These are phyloP conservation scores for Samia ricini DNA, from an alignment of 1,140 invertebrate genomes.

Conservation along the genomic window DNA sequence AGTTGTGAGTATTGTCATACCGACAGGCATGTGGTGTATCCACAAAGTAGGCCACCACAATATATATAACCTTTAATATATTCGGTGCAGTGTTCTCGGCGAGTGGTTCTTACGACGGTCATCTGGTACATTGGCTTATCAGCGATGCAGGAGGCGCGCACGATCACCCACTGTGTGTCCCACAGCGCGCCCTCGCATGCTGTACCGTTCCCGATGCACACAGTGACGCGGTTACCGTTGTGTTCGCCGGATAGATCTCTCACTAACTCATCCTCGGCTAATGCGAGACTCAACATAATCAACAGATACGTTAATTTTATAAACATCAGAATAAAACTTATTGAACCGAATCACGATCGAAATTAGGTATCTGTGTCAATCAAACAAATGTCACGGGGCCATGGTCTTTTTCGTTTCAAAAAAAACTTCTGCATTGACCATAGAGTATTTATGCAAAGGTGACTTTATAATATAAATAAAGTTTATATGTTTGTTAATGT, in stretches of 20 bases:
- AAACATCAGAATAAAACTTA: not conserved
- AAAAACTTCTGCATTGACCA: not conserved
- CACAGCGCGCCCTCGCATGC: slow-evolving; percentile 25
- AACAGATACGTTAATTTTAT: not conserved
- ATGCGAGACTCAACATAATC: not conserved
- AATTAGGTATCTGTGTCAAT: not conserved
- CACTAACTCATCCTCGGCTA: slow-evolving; percentile 8
- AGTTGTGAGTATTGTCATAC: too few relatives aligned
- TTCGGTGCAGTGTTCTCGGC: not conserved
- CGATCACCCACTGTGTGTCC: slow-evolving; percentile 17
- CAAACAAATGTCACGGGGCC: too few relatives aligned
- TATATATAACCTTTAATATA: not conserved
- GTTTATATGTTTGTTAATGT: not conserved
- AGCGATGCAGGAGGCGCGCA: slow-evolving; percentile 20
- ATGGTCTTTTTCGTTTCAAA: too few relatives aligned
- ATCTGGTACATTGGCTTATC: not conserved
- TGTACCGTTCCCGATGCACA: slow-evolving; percentile 5
- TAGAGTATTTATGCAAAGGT: not conserved
- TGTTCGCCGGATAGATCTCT: not conserved
- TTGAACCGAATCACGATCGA: not conserved
- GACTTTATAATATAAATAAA: not conserved
- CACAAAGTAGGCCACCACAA: too few relatives aligned
- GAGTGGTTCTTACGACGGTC: not conserved
- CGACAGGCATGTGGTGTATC: too few relatives aligned
- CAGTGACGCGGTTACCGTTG: not conserved